Conservation (phyloP, 2,888 invertebrate genomes). For the Fragum fragum region DNA sequence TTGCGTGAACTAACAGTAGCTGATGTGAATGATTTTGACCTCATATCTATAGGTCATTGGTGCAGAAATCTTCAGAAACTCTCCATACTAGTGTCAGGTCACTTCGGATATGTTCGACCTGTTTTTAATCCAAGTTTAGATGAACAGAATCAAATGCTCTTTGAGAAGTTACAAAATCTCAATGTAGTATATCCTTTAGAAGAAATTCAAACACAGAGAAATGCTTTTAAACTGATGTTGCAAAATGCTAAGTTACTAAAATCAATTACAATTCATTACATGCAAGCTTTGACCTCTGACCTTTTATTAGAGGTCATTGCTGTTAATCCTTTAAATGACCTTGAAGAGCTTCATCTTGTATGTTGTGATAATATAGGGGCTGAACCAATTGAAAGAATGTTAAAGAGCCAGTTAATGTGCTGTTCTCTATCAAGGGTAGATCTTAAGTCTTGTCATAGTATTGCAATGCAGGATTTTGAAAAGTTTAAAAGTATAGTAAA, state of each 20-base stretch:
- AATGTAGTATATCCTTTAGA: constrained; percentile 29
- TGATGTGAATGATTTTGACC: constrained; percentile 52
- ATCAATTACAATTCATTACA: constrained; percentile 35
- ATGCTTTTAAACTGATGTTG: constrained; percentile 37
- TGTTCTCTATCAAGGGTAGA: constrained; percentile 22
- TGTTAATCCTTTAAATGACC: constrained; percentile 31
- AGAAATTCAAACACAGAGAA: constrained; percentile 32
- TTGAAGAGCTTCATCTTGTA: constrained; percentile 35
- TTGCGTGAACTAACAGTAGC: constrained; percentile 44
- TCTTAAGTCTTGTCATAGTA: constrained; percentile 35
- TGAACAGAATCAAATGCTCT: constrained; percentile 20
- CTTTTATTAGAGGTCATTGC: constrained; percentile 41
- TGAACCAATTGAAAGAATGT: constrained; percentile 33
- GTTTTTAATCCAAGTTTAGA: not conserved
- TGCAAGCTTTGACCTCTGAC: constrained; percentile 43
- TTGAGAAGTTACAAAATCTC: constrained; percentile 37
- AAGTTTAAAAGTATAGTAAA: constrained; percentile 22
- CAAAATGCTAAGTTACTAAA: constrained; percentile 45
- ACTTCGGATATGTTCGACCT: constrained; percentile 16
- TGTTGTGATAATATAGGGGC: constrained; percentile 43
- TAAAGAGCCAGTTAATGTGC: constrained; percentile 33
- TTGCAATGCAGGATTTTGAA: constrained; percentile 40
- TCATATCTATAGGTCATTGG: constrained; percentile 46
- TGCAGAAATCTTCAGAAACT: constrained; percentile 48
- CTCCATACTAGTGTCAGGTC: constrained; percentile 37